A percentile compares a stretch with the other conserved stretches of the same genome.
These are phyloP conservation scores for Scolopax rusticola DNA, from an alignment of 2,797 vertebrate species.

Conservation along the genomic window DNA sequence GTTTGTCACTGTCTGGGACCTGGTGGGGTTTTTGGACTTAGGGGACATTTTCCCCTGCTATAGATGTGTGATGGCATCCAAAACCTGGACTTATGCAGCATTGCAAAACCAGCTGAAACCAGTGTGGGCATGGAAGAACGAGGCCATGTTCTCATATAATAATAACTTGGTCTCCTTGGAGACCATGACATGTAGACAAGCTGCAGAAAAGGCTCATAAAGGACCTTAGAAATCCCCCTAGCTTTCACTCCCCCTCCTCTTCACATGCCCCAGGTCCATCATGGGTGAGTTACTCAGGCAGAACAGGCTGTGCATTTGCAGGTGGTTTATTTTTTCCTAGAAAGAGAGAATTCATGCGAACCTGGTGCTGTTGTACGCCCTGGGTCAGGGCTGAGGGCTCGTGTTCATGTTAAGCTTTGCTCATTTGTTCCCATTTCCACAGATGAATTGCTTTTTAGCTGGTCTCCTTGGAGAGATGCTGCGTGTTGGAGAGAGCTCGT, in stretches of 20 bases:
- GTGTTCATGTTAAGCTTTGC: neutral
- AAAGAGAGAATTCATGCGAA: neutral
- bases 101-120: neutral
- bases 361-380: neutral
- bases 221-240: neutral
- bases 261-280: neutral
- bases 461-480: neutral
- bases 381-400: neutral
- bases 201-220: neutral
- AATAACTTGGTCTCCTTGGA: neutral
- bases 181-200: neutral
- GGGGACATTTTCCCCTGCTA: neutral
- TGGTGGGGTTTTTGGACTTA: neutral
- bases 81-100: neutral
- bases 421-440: neutral
- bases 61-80: neutral
- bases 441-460: neutral
- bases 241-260: neutral
- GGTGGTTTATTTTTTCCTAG: neutral
- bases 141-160: neutral
- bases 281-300: neutral
- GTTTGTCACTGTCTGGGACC: neutral
- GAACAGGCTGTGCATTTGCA: neutral
- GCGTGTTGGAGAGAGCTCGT: neutral
- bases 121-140: neutral